Evolutionary conservation across 2,797 vertebrate species (phyloP), one percentile per base, ranked within the genome.

Genomic region (Sebastes nivosus): DNA sequence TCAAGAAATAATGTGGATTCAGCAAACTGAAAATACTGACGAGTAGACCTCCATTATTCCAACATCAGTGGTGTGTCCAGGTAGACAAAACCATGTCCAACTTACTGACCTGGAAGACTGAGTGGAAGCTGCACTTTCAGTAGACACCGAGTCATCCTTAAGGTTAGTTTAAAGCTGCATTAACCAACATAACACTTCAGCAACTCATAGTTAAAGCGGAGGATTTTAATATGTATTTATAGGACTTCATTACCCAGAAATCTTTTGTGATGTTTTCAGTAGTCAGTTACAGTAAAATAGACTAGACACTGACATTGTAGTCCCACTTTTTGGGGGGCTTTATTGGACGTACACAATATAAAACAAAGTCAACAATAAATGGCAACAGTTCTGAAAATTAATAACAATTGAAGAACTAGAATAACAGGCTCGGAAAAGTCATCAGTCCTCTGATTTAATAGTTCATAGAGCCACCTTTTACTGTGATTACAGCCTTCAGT

Each of bases 201-300:
- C 27, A 18, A 29, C 13, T 2, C 8, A 10, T 24, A 9, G 4
- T 30, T 10, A 42, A 16, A 42, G 38, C 1, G 0, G 1, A 1
- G 14, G 6, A 11, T 58, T 16, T 58, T 27, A 3, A 8, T 3
- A 57, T 22, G 6, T 13, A 55, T 55, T 12, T 55, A 22, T 24
- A 24, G 50, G 50, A 52, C 50, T n/a, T 36, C 22, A 38, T 38
- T 58, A 60, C 18, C 55, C 24, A 22, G 24, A 30, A 27, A 27
- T 27, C 27, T 27, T 27, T 27, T 27, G 27, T 1, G 27, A 27
- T 27, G 27, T 27, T 27, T 27, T 1, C 25, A 27, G 25, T 27
- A 27, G 1, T 27, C 27, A 27, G 27, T 27, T 27, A 27, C 27
- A 27, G 27, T 27, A 27, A 27, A 27, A 27, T 4, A 27, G 27